Base-by-base conservation (phyloP, 2,113 vertebrate species). In the Lepisosteus osseus region DNA sequence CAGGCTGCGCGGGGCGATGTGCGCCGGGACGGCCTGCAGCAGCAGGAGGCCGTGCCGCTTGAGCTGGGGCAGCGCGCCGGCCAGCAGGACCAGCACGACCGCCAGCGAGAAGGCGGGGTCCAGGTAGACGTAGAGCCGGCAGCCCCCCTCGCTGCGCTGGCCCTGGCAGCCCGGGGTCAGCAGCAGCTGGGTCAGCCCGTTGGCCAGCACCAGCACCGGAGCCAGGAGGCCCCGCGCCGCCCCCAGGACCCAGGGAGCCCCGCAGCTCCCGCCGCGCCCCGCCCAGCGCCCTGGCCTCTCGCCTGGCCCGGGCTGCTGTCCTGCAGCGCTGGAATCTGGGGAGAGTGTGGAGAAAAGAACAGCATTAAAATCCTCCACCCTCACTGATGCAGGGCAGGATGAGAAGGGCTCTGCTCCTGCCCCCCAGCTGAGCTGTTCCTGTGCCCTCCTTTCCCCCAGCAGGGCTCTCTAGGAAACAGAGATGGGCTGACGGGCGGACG, bases 11-110 rank as follows among this genome's bases (percentile, higher is more conserved):
- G 82, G 69, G 15, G 69, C 78, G 3, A 89, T 13, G 12, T 81
- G 79, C 6, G 83, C 68, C 14, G 91, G 91, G 43, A 79, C 61
- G 4, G 84, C 83, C 77, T 93, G 90, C 3, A 92, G 88, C 67
- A 93, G 78, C 75, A 92, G 59, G 68, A 85, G 69, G 0, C 86
- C 88, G 7, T 83, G 84, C 59, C 75, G 84, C 59, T 70, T 61
- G 65, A 90, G 70, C 83, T 89, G 82, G 3, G 88, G 87, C 8
- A 73, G 12, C 4, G 80, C 67, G 1, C 47, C 74, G 51, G 76
- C 64, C 11, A 86, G 59, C 43, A 93, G 69, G 0, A 77, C 73
- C 4, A 86, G 12, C 29, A 89, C 77, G 54, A 84, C 87, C 62
- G 88, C 70, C 63, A 84, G 4, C 6, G 89, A 89, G 29, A 91